Evolutionary conservation across 2,888 invertebrate genomes (phyloP), one percentile per base, ranked within the genome.

Genomic region (Meloe dianella): DNA sequence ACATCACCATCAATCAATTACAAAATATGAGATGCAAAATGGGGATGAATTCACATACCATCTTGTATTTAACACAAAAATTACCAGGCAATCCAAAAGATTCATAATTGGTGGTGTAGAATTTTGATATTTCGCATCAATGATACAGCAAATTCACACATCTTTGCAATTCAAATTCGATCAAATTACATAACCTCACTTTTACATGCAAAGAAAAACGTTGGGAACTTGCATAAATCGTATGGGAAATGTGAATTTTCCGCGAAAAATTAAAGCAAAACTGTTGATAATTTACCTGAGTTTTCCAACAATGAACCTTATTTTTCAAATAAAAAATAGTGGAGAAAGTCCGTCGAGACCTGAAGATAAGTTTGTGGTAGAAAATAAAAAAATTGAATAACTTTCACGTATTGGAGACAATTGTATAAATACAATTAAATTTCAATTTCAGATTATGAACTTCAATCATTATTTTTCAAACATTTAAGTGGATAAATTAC

Each of bases 131-230:
- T 27, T 27, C 4, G 2, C 12, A 59, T 9, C 8, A 30, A 35
- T 59, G 59, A 59, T 9, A 32, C 35, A 14, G 35, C 59, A 35
- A 59, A 6, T 59, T 20, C 17, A 20, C 1, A 10, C 10, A 58
- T n/a, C 35, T 24, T 29, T 12, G 20, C 22, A 38, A 38, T 32
- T 27, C 17, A 30, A 22, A 59, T 22, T 27, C 4, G 22, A 35
- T 35, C n/a, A 59, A 59, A n/a, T n/a, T 14, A 59, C 59, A 14
- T 59, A 59, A 59, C 59, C 59, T 32, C 20, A 59, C 59, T 59
- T 59, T 59, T 59, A 0, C 2, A 9, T 22, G 35, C 12, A 12
- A 1, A 7, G 9, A 3, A 8, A 20, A 35, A 59, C 5, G 14
- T 24, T 9, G 0, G 24, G 2, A 17, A n/a, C 14, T n/a, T 38